phyloP scores from a whole-genome alignment of 2,113 vertebrate genomes.

The Periophthalmus modestus region DNA sequence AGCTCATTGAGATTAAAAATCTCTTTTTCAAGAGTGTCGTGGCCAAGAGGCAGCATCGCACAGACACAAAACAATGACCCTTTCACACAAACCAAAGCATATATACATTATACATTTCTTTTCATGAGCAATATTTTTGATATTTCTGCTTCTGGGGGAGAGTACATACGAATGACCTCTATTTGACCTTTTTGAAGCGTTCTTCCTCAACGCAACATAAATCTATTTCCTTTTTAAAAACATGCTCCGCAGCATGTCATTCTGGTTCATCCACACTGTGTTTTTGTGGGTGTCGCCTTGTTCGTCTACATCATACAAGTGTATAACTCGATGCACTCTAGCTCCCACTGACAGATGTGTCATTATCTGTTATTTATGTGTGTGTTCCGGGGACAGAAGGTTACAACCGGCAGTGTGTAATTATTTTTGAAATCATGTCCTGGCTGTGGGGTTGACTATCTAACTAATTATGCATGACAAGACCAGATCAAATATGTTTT shows the following conservation, averaged over 20 bases:
- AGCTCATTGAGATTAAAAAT: no score
- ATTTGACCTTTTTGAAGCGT: conserved; percentile 32
- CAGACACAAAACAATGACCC: no score
- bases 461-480: background rate
- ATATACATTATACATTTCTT: no score
- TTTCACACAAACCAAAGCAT: no score
- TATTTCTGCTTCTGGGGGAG: conserved; percentile 41
- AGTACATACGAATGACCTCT: conserved; percentile 18
- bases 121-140: no score
- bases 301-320: conserved; percentile 38
- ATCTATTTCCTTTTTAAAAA: conserved; percentile 60
- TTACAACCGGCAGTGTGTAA: conserved; percentile 36
- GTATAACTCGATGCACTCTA: conserved; percentile 24
- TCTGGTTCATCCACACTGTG: conserved; percentile 29
- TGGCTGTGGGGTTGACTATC: background rate
- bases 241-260: conserved; percentile 49
- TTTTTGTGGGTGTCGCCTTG: conserved; percentile 44
- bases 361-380: conserved; percentile 46
- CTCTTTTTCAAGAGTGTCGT: no score
- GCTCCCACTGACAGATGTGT: conserved; percentile 30
- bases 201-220: conserved; percentile 47
- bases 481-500: conserved; percentile 1
- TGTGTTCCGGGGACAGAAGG: conserved; percentile 37
- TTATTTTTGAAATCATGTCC: conserved; percentile 26
- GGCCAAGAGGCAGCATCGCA: no score